Evolutionary conservation across 2,888 invertebrate species (phyloP).

Genomic region (Drosophila ochracea): DNA sequence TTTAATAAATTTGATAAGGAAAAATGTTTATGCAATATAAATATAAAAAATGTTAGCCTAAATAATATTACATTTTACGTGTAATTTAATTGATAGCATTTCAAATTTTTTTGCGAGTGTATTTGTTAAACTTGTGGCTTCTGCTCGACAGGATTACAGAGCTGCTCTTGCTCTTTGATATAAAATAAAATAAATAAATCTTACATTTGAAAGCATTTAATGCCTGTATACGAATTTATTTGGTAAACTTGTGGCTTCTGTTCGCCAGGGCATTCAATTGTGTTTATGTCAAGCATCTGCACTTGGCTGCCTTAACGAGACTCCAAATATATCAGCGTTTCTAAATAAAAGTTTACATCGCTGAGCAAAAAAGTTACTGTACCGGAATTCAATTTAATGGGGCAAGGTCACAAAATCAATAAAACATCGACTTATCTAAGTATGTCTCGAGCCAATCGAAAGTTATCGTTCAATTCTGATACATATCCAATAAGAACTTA

Average conservation of each 20-base stretch:
- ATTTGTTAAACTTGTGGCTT: conserved; percentile 49
- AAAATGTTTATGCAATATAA: background rate
- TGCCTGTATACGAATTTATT: conserved; percentile 16
- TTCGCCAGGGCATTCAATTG: conserved; percentile 34
- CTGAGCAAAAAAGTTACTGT: background rate
- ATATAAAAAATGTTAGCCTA: background rate
- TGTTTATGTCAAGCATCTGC: conserved; percentile 19
- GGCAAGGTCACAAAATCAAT: conserved; percentile 26
- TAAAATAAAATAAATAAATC: background rate
- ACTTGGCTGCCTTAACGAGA: conserved; percentile 2
- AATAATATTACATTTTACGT: background rate
- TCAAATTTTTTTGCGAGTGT: background rate
- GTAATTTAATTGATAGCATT: background rate
- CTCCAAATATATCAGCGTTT: background rate
- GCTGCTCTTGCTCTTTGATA: background rate
- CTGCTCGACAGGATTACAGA: conserved; percentile 7
- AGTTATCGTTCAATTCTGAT: background rate
- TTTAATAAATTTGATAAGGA: background rate
- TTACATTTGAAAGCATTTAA: background rate
- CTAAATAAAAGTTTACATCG: background rate
- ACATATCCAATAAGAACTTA: background rate
- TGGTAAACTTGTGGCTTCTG: conserved; percentile 42
- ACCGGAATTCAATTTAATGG: background rate
- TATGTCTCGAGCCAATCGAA: background rate
- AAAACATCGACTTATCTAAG: background rate